phyloP scores from a whole-genome alignment of 1,140 invertebrate genomes.

The Lasioglossum baleicum region DNA sequence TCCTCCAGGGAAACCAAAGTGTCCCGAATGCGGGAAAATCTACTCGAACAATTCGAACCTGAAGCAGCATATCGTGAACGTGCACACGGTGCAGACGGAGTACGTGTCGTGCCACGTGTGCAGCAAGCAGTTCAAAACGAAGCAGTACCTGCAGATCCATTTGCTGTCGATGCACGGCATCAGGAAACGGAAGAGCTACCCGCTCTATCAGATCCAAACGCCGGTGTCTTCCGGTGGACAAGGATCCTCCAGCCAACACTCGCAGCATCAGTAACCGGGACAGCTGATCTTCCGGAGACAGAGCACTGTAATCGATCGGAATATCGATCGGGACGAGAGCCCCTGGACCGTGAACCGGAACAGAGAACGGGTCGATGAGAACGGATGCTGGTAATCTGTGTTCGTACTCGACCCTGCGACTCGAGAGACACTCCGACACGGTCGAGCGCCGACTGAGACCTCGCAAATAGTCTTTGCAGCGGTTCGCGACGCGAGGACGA shows the following conservation, averaged over 20 bases:
- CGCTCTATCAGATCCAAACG: conserved; percentile 75
- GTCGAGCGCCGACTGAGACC: conserved; percentile 2
- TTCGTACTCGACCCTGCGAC: not conserved
- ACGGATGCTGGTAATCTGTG: conserved; percentile 38
- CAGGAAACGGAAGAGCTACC: conserved; percentile 82
- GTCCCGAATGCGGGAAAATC: conserved; percentile 85
- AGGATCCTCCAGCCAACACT: conserved; percentile 52
- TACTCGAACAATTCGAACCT: conserved; percentile 86
- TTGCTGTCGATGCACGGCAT: conserved; percentile 86
- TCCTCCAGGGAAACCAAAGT: conserved; percentile 81
- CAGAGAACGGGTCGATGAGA: conserved; percentile 11
- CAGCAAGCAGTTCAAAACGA: conserved; percentile 85
- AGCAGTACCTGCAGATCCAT: conserved; percentile 87
- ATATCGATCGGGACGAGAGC: not conserved
- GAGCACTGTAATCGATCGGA: conserved; percentile 49
- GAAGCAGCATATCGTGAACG: conserved; percentile 87
- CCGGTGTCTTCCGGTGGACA: conserved; percentile 54
- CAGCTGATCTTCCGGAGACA: conserved; percentile 71
- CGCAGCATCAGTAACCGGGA: conserved; percentile 47
- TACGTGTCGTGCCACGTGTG: conserved; percentile 84
- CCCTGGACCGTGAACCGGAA: not conserved
- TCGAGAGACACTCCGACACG: too few relatives aligned
- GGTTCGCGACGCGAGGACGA: conserved; percentile 10
- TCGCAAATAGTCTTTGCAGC: conserved; percentile 34
- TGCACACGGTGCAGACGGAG: conserved; percentile 84